Evolutionary conservation across 1,140 invertebrate genomes (phyloP).

Genomic region (Campodea augens): DNA sequence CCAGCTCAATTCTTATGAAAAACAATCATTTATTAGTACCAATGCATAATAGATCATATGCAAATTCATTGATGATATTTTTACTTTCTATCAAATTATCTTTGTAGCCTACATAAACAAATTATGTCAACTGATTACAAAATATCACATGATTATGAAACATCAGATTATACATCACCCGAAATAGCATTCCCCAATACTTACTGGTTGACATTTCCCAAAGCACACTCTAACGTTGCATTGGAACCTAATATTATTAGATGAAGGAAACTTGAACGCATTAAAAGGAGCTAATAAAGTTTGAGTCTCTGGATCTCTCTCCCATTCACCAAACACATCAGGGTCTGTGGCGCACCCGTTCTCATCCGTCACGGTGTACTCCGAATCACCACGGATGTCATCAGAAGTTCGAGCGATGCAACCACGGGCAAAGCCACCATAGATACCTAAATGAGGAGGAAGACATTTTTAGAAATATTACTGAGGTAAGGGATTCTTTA

Average conservation of each 20-base stretch:
- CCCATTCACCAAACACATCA: constrained; percentile 82
- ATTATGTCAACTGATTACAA: no score
- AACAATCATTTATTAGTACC: no score
- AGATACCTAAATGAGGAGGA: constrained; percentile 44
- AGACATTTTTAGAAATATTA: no score
- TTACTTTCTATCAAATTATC: no score
- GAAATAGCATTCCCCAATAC: constrained; percentile 17
- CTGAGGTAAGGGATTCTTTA: no score
- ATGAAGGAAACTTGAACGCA: constrained; percentile 89
- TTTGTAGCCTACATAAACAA: no score
- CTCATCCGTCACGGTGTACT: constrained; percentile 81
- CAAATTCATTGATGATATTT: no score
- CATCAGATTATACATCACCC: neutral
- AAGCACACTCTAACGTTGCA: constrained; percentile 91
- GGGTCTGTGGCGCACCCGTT: constrained; percentile 85
- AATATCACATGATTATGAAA: neutral
- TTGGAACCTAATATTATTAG: constrained; percentile 86
- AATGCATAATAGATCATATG: no score
- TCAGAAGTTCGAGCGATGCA: constrained; percentile 79
- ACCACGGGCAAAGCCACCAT: constrained; percentile 79
- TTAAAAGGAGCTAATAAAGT: constrained; percentile 71
- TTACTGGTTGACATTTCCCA: constrained; percentile 80
- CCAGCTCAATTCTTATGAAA: no score
- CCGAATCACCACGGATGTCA: constrained; percentile 69
- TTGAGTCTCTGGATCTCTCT: constrained; percentile 61